A percentile compares a stretch with the other conserved stretches of the same genome.
Conservation (phyloP, 2,797 vertebrate genomes). For the Macropodus opercularis region DNA sequence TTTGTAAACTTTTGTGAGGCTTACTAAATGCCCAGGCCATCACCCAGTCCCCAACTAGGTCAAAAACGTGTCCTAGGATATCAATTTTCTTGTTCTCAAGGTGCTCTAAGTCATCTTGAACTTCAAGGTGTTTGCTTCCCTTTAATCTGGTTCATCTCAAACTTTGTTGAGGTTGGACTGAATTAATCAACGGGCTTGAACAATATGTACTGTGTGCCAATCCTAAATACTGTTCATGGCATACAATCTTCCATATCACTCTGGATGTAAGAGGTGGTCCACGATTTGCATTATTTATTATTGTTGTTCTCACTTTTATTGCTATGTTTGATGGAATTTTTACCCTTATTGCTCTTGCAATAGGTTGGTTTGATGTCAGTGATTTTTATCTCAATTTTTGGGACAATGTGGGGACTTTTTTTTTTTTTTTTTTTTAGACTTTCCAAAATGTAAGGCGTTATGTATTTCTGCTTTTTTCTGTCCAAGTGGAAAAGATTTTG, state of each 20-base stretch:
- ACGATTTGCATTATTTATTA: conserved; percentile 81
- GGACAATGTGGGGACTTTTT: conserved; percentile 50
- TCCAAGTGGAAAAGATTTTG: conserved; percentile 62
- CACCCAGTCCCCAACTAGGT: conserved; percentile 42
- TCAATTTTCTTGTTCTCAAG: conserved; percentile 62
- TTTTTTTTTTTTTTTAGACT: conserved; percentile 57
- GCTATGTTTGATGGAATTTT: conserved; percentile 81
- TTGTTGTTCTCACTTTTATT: conserved; percentile 77
- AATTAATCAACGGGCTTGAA: conserved; percentile 50
- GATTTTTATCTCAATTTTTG: conserved; percentile 72
- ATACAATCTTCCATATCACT: conserved; percentile 72
- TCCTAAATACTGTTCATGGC: conserved; percentile 51
- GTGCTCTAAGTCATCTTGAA: conserved; percentile 68
- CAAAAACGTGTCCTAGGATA: conserved; percentile 43
- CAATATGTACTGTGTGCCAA: conserved; percentile 37
- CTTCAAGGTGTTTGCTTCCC: conserved; percentile 73
- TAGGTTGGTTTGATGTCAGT: conserved; percentile 76
- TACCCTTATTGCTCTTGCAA: conserved; percentile 78
- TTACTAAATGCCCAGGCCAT: conserved; percentile 19
- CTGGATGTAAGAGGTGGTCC: conserved; percentile 67
- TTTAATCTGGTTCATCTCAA: conserved; percentile 76
- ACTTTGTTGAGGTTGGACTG: conserved; percentile 62
- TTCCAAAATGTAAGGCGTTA: conserved; percentile 61
- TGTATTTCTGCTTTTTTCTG: conserved; percentile 64
- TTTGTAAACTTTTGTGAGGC: conserved; percentile 36